Conservation (phyloP, 2,113 vertebrate genomes). For the Notechis scutatus region DNA sequence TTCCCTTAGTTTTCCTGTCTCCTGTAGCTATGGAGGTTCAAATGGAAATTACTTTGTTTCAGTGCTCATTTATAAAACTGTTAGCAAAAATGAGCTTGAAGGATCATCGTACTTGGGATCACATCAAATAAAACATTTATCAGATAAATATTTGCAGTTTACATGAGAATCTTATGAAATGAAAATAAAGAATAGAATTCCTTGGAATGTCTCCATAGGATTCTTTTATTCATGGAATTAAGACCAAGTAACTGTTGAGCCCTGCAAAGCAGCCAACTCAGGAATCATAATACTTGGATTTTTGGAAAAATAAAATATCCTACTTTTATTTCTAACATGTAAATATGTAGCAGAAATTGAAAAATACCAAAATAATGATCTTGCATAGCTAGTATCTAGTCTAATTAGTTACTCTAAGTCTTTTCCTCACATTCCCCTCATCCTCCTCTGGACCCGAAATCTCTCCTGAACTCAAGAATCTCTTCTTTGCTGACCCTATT, state of each 20-base stretch:
- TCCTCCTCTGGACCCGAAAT: too few relatives aligned
- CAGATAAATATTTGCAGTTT: background rate
- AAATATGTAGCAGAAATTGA: background rate
- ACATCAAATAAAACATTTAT: background rate
- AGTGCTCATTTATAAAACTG: background rate
- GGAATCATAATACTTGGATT: background rate
- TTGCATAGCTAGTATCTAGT: background rate
- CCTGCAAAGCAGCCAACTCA: background rate
- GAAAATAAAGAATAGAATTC: background rate
- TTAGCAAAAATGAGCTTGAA: background rate
- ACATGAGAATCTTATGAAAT: background rate
- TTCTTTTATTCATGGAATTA: background rate
- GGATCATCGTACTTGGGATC: background rate
- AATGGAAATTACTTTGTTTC: background rate
- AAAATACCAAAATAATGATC: background rate
- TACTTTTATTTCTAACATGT: background rate
- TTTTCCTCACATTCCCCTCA: background rate
- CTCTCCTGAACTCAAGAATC: background rate
- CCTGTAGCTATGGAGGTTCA: background rate
- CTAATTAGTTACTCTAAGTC: background rate
- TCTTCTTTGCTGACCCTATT: background rate
- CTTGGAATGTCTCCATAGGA: background rate
- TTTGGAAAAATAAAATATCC: background rate
- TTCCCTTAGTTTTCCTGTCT: background rate
- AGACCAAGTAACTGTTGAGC: background rate